Conservation (phyloP, 2,797 vertebrate genomes). For the Propithecus perrieri region DNA sequence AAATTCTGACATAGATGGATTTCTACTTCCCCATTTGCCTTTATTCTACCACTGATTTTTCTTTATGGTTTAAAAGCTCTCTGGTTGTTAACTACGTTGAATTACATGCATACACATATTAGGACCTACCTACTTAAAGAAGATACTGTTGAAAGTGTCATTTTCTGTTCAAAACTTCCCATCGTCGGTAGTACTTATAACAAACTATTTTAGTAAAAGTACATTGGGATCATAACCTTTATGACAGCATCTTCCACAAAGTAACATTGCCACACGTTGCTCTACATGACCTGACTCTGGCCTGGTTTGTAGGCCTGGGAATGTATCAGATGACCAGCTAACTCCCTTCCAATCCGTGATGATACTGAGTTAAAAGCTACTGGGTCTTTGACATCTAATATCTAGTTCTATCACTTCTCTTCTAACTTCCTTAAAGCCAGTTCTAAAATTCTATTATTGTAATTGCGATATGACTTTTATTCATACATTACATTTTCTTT, state of each 20-base stretch:
- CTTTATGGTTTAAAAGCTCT: slow-evolving; percentile 43
- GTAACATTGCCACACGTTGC: not conserved
- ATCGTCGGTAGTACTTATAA: not conserved
- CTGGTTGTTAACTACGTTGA: slow-evolving; percentile 48
- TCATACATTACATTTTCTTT: slow-evolving; percentile 44
- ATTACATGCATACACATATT: not conserved
- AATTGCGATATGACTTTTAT: slow-evolving; percentile 4
- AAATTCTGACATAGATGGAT: slow-evolving; percentile 40
- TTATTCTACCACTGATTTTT: slow-evolving; percentile 38
- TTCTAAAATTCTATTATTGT: slow-evolving; percentile 1
- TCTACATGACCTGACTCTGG: not conserved
- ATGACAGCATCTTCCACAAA: not conserved
- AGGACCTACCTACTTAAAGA: not conserved
- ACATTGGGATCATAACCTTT: not conserved
- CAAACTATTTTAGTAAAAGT: not conserved
- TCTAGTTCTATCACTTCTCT: not conserved
- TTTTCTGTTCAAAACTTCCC: slow-evolving; percentile 4
- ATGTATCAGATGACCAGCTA: not conserved
- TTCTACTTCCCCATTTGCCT: not conserved
- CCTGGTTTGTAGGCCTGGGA: not conserved
- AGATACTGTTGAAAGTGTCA: not conserved
- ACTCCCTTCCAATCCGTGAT: not conserved
- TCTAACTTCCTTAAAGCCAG: not conserved
- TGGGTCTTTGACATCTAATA: not conserved
- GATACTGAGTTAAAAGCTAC: not conserved